These are phyloP conservation scores for Diarsia rubi DNA, from an alignment of 2,888 invertebrate species.

Conservation along the genomic window DNA sequence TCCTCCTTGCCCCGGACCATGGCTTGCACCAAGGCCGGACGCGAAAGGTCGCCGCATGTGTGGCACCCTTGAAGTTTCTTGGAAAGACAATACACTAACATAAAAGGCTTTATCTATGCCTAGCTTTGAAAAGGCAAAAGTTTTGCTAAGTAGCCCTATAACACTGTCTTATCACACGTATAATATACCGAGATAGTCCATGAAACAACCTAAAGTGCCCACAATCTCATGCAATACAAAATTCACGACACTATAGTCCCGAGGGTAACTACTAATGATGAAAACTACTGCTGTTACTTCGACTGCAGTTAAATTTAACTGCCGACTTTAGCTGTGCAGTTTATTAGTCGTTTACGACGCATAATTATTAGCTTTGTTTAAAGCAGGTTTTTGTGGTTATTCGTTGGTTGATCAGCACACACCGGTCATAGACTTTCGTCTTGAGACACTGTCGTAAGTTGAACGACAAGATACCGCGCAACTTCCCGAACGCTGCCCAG, in stretches of 20 bases:
- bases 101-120: not conserved
- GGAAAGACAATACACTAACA: not conserved
- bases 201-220: not conserved
- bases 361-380: slow-evolving; percentile 12
- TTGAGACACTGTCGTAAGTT: too few relatives aligned
- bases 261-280: slow-evolving; percentile 26
- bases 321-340: slow-evolving; percentile 32
- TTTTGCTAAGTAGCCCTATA: slow-evolving; percentile 3
- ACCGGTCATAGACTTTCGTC: too few relatives aligned
- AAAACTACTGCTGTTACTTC: slow-evolving; percentile 40
- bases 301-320: slow-evolving; percentile 54
- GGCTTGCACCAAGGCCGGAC: too few relatives aligned
- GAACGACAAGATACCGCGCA: too few relatives aligned
- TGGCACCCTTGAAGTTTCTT: not conserved
- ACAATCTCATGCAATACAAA: slow-evolving; percentile 28
- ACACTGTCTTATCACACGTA: slow-evolving; percentile 1
- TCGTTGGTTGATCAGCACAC: not conserved
- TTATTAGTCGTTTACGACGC: slow-evolving; percentile 36
- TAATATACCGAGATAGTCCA: slow-evolving; percentile 17
- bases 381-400: slow-evolving; percentile 5
- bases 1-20: too few relatives aligned
- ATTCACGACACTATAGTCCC: slow-evolving; percentile 10
- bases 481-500: too few relatives aligned
- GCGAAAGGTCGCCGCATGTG: too few relatives aligned
- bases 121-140: slow-evolving; percentile 13